Evolutionary conservation across 2,888 invertebrate species (phyloP), one percentile per base, ranked within the genome.

Genomic region (Ernsta delagoae): DNA sequence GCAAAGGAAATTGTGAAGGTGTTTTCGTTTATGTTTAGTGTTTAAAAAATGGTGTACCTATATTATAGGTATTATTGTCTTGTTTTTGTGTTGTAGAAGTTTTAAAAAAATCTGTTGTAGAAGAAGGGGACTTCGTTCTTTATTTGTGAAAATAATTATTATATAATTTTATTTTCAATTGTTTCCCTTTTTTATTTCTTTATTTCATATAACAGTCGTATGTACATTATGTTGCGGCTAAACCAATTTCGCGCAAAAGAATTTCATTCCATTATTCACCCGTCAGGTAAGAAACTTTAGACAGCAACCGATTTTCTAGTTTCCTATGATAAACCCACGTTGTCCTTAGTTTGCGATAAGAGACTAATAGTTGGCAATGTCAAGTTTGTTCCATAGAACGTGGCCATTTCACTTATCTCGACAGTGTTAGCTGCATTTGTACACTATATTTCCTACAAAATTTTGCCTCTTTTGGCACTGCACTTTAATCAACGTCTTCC

Each of bases 301-400:
- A 16, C 12, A 50, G 50, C 50, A 50, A 50, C 16, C 50, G 50
- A 50, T 50, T 50, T 16, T 50, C 7, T 31, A 54, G 31, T 11
- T 9, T 43, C 43, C 11, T 5, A 3, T 50, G 7, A 50, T 50
- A 50, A 43, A 65, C n/a, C 50, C 16, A 31, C 41, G 8, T 48
- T 34, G 31, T n/a, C 43, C 53, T 53, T 41, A 43, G 43, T 9
- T 43, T 41, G 41, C 59, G 65, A 66, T 66, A 66, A 66, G 65
- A 59, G 65, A 66, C 65, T 53, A 53, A 66, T 59, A 59, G 65
- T 59, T 66, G 65, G 65, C 65, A 66, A 43, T 66, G 66, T 66
- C 59, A 50, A n/a, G 59, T 66, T 41, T 53, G 66, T 60, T 60
- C 60, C 60, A 65, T 59, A 60, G 43, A 66, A 62, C 60, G 57